phyloP scores from a whole-genome alignment of 2,113 vertebrate species.

The Tachycineta bicolor region DNA sequence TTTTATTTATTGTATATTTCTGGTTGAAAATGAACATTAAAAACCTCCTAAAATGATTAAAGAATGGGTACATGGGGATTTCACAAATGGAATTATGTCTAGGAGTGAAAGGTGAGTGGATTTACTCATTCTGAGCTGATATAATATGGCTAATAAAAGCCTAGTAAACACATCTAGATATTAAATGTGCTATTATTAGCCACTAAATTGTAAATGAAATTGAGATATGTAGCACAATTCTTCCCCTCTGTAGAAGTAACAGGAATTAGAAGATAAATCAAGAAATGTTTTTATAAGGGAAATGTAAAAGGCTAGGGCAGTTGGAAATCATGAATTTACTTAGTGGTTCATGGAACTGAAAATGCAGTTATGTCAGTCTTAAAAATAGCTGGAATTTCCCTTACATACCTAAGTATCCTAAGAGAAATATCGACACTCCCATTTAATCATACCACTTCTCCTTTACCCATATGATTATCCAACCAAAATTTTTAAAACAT shows the following conservation, averaged over 20 bases:
- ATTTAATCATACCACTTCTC: neutral
- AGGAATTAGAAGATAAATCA: neutral
- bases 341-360: neutral
- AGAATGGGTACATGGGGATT: neutral
- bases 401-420: neutral
- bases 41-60: neutral
- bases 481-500: neutral
- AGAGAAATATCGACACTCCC: neutral
- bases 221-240: neutral
- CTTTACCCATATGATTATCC: accelerated
- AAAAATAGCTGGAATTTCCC: neutral
- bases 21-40: neutral
- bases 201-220: neutral
- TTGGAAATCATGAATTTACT: neutral
- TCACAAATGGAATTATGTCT: neutral
- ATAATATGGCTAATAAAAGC: neutral
- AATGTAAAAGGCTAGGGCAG: neutral
- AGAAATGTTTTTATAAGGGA: neutral
- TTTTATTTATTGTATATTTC: neutral
- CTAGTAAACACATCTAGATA: neutral
- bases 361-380: neutral
- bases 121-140: neutral
- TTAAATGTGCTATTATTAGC: neutral
- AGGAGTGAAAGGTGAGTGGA: neutral
- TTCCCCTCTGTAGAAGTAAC: neutral